phyloP scores from a whole-genome alignment of 2,113 vertebrate species.

The Pantherophis guttatus region DNA sequence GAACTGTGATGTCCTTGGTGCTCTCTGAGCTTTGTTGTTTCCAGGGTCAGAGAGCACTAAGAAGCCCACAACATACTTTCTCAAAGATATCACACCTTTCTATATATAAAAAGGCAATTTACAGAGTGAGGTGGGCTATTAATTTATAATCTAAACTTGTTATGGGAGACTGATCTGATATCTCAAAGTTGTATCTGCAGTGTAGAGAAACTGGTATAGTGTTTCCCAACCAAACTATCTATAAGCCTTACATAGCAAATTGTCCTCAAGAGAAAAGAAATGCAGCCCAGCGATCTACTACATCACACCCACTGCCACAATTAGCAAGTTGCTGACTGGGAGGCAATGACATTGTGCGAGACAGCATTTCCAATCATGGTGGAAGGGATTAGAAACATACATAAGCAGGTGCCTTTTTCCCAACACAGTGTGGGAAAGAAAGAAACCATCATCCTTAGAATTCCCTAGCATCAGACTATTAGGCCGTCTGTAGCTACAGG shows the following conservation, averaged over 20 bases:
- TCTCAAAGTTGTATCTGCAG: background rate
- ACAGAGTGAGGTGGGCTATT: background rate
- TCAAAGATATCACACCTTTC: background rate
- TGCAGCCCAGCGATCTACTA: background rate
- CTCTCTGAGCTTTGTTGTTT: background rate
- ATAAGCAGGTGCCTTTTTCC: background rate
- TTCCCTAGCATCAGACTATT: background rate
- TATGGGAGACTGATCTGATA: background rate
- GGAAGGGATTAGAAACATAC: background rate
- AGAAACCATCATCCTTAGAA: background rate
- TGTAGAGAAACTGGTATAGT: background rate
- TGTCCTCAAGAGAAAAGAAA: background rate
- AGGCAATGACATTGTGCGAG: background rate
- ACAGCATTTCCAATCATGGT: background rate
- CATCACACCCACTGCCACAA: background rate
- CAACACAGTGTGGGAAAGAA: background rate
- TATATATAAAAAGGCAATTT: background rate
- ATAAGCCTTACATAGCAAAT: background rate
- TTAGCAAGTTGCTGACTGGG: background rate
- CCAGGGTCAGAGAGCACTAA: background rate
- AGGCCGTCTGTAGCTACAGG: background rate
- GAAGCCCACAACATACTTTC: background rate
- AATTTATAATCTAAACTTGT: background rate
- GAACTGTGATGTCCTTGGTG: background rate
- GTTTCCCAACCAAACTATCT: background rate